Base-by-base conservation (phyloP, 2,888 invertebrate species). In the Perdita meconis region DNA sequence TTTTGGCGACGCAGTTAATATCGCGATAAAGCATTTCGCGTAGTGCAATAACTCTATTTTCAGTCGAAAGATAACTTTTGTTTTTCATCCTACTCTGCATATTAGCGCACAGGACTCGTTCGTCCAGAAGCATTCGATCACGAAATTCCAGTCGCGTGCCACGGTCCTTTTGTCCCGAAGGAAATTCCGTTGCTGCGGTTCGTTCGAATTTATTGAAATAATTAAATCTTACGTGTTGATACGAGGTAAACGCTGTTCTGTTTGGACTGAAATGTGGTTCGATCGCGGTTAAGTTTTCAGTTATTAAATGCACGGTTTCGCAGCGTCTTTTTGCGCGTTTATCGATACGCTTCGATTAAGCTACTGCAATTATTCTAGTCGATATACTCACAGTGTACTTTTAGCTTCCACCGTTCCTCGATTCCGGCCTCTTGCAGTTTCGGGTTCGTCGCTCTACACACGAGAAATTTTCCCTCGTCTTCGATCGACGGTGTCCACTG, bases 401-500 rank as follows among this genome's bases (percentile, higher is more conserved):
- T 95, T 89, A 97, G 95, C 90, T 96, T 94, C 96, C 97, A 97
- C 94, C 96, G 96, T 93, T 97, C 97, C 93, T 97, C 97, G 81
- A 97, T 95, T 79, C 96, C 95, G 81, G 96, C 96, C 92, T 96
- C 96, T 75, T 95, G 95, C 91, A 97, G 96, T 93, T 95, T 95
- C 92, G 96, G 96, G 94, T 97, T 97, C 93, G 97, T 97, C 60
- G 97, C 96, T 84, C 97, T 95, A 93, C 97, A 97, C 85, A 96
- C 96, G 93, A 98, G 95, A 94, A 96, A 96, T 94, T 97, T 97
- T 87, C 97, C 97, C 92, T 97, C 97, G 93, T 97, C 97, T 90
- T 97, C 97, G 87, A 96, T 96, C 85, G 95, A 95, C 63, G 97
- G 97, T 81, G 95, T 95, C 92, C 97, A 95, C 87, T 96, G 96